These are phyloP conservation scores for Megaleporinus macrocephalus DNA, from an alignment of 2,113 vertebrate species.

Conservation along the genomic window DNA sequence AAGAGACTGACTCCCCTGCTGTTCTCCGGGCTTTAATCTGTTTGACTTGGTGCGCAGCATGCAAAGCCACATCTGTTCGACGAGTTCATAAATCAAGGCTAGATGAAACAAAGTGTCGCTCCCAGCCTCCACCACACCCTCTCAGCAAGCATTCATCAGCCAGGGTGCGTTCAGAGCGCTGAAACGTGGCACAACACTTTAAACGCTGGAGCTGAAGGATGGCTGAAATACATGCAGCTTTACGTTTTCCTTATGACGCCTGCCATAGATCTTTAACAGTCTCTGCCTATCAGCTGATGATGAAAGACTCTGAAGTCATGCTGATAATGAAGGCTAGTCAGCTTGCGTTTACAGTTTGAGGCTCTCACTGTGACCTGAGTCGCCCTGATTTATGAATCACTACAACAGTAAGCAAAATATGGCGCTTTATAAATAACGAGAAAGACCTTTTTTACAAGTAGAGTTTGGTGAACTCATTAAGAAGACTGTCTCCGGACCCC, in stretches of 20 bases:
- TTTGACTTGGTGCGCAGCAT: constrained; percentile 4
- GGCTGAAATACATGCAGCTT: constrained; percentile 14
- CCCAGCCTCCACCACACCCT: constrained; percentile 44
- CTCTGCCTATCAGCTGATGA: background rate
- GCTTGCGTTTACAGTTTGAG: background rate
- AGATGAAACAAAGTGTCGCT: constrained; percentile 36
- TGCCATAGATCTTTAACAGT: background rate
- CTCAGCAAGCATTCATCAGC: constrained; percentile 27
- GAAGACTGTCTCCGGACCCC: no score
- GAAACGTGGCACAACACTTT: constrained; percentile 20
- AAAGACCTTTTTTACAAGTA: no score
- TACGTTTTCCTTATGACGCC: background rate
- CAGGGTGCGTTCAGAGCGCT: constrained; percentile 32
- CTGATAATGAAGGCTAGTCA: background rate
- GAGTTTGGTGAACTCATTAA: no score
- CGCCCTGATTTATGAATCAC: background rate
- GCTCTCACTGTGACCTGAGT: background rate
- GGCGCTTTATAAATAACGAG: no score
- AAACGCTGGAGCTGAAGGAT: background rate
- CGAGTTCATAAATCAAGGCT: constrained; percentile 38
- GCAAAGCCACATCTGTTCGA: background rate
- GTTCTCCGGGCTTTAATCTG: constrained; percentile 14
- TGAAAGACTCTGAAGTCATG: background rate
- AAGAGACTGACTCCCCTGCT: background rate
- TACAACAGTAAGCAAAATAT: no score